Base-by-base conservation (phyloP, 2,797 vertebrate species). In the Labeo calbasu region DNA sequence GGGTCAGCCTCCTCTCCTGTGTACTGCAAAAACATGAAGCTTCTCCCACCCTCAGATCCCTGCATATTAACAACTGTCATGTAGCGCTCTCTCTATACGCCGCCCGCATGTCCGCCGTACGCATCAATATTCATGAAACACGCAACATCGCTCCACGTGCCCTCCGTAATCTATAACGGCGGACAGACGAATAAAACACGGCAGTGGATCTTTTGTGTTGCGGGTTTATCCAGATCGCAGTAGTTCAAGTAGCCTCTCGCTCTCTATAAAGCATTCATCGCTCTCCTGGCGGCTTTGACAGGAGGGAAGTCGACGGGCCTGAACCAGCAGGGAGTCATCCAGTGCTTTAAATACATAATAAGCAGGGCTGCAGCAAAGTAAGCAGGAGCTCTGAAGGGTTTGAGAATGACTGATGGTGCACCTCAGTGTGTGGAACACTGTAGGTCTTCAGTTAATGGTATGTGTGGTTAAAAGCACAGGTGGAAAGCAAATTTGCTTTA, bases 121-220 rank as follows among this genome's bases (percentile, higher is more conserved):
- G 8, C 65, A 85, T 89, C 69, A 84, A 87, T 87, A 89, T 89
- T 89, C 59, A 86, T 70, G 79, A 68, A 68, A 79, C 81, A 73
- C 71, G 57, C 86, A 43, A 83, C 36, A 21, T 32, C 65, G 53
- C 79, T 80, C 79, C 14, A 19, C 36, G 40, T 50, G 43, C 61
- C 82, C 68, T 79, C 61, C 77, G 57, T 84, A 48, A 80, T 83
- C 63, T 71, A 65, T 77, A 85, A 86, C 75, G 61, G 66, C 51
- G 46, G 71, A 13, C 14, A 61, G 32, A 15, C 80, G 28, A 79
- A 84, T 57, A 23, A 55, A 66, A 86, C 25, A 13, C 1, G 5
- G 25, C 17, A 14, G 4, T 14, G 11, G 23, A 81, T 68, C 36
- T 85, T 85, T 83, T 36, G 72, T 55, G 48, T 46, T 46, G 71